Evolutionary conservation across 1,140 invertebrate genomes (phyloP).

Genomic region (Mesaphorura yosii): DNA sequence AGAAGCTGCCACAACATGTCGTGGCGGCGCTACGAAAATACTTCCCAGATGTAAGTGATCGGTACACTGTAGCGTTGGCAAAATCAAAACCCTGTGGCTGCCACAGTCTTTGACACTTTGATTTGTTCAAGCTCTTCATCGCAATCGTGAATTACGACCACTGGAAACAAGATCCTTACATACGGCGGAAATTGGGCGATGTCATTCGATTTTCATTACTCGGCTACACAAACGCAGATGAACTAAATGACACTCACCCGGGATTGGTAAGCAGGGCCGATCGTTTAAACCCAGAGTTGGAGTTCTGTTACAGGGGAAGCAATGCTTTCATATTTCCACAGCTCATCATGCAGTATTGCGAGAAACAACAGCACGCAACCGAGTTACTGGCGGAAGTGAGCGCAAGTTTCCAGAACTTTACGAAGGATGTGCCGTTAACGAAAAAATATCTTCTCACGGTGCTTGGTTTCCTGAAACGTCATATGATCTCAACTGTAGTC

Average conservation of each 20-base stretch:
- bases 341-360: too few relatives aligned
- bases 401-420: neutral
- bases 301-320: too few relatives aligned
- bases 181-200: neutral
- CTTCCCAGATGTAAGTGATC: neutral
- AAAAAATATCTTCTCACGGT: neutral
- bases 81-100: neutral
- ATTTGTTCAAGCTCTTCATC: slow-evolving; percentile 1
- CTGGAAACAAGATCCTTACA: slow-evolving; percentile 2
- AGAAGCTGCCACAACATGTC: neutral
- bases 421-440: neutral
- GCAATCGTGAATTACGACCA: neutral
- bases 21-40: neutral
- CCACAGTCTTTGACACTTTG: neutral
- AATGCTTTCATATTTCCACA: too few relatives aligned
- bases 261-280: slow-evolving; percentile 1
- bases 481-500: neutral
- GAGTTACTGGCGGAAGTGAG: neutral
- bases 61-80: too few relatives aligned
- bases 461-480: neutral
- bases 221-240: neutral
- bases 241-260: slow-evolving; percentile 2
- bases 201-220: slow-evolving; percentile 3
- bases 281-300: neutral
- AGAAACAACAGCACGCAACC: too few relatives aligned